phyloP scores from a whole-genome alignment of 1,140 invertebrate species.

The Drosophila carrolli region DNA sequence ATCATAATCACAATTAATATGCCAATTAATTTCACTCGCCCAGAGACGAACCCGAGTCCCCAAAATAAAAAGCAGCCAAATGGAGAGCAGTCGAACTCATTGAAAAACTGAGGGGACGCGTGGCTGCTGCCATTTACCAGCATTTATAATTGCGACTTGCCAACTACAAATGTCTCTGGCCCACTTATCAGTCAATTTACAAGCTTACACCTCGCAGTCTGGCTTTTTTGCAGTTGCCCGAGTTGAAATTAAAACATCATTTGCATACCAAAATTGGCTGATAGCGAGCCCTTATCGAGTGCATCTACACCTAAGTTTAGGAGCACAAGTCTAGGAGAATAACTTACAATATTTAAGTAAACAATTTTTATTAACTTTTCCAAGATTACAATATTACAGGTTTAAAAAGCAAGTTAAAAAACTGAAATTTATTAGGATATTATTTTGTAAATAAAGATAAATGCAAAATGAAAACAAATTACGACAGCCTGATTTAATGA shows the following conservation, averaged over 20 bases:
- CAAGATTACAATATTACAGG: too few species aligned
- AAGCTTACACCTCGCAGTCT: slow-evolving; percentile 20
- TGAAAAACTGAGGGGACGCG: slow-evolving; percentile 49
- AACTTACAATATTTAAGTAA: neutral
- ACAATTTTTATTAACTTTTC: neutral
- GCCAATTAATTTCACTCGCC: slow-evolving; percentile 54
- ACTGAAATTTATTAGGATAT: too few species aligned
- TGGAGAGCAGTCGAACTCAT: slow-evolving; percentile 24
- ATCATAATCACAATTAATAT: slow-evolving; percentile 60
- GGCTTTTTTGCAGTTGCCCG: slow-evolving; percentile 25
- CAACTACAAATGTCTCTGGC: slow-evolving; percentile 23
- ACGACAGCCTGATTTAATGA: neutral
- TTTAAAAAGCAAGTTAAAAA: too few species aligned
- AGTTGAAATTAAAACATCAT: slow-evolving; percentile 33
- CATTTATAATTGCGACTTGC: slow-evolving; percentile 10
- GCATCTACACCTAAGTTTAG: slow-evolving; percentile 6
- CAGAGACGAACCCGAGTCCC: slow-evolving; percentile 5
- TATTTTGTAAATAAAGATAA: too few species aligned
- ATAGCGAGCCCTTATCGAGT: slow-evolving; percentile 6
- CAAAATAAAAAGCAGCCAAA: slow-evolving; percentile 10
- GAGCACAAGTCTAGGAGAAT: neutral
- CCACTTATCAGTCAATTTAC: slow-evolving; percentile 26
- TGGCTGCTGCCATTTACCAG: slow-evolving; percentile 13
- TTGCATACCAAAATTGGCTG: slow-evolving; percentile 39
- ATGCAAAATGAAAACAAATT: too few species aligned